Evolutionary conservation across 2,113 vertebrate genomes (phyloP), one percentile per base, ranked within the genome.

Genomic region (Podilymbus podiceps): DNA sequence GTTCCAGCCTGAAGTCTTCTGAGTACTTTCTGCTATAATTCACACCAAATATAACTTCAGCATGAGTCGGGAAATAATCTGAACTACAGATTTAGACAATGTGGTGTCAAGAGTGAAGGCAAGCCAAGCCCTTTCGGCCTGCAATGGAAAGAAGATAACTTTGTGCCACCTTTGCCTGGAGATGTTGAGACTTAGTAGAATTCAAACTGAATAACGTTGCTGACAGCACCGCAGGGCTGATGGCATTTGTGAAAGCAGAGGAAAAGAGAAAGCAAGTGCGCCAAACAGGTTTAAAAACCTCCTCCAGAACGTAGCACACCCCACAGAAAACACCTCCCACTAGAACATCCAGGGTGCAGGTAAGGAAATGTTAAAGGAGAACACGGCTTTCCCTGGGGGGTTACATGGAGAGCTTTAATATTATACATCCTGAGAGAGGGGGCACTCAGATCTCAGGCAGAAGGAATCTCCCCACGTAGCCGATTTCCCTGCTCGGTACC

Each of bases 1-100:
- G 67, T 66, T 94, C 30, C 49, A 92, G 80, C 73, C 80, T 85
- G 42, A 89, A 87, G 46, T 53, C 52, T 89, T 93, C 66, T 35
- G 69, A 82, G 62, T 49, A 46, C 42, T 69, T 95, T 94, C 71
- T 97, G 89, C 66, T 92, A 14, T 69, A 89, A 89, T 79, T 95
- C 76, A 76, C 66, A 82, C 53, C 64, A 76, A 42, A 24, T 90
- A 35, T 49, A 94, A 89, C 15, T 93, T 89, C 74, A 62, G 44
- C 55, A 38, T 59, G 71, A 91, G 38, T 67, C 50, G 76, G 92
- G 89, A 95, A 91, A 91, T 73, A 91, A 85, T 82, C 38, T 67
- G 74, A 95, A 69, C 67, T 56, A 35, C 50, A 66, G 55, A 89
- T 82, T 92, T 55, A 82, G 85, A 79, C 56, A 83, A 67, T 4